Conservation (phyloP, 2,113 vertebrate genomes). For the Carassius gibelio region DNA sequence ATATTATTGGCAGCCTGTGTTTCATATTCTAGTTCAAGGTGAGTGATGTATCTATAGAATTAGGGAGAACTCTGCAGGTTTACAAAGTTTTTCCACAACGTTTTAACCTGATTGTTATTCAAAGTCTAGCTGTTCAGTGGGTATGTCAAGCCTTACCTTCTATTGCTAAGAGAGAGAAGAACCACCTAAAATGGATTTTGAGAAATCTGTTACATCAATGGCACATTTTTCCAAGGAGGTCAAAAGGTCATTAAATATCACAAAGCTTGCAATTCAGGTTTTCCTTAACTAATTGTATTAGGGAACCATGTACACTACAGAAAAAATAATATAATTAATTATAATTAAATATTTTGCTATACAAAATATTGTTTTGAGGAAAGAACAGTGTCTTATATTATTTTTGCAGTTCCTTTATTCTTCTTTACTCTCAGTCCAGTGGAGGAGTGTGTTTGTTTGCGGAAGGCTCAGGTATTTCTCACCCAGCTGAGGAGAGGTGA, state of each 20-base stretch:
- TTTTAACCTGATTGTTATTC: neutral
- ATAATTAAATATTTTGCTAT: neutral
- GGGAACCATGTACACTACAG: neutral
- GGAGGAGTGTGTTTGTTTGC: conserved; percentile 45
- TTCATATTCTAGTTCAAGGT: neutral
- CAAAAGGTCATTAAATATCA: conserved; percentile 57
- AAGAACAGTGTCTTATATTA: neutral
- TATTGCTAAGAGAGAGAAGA: neutral
- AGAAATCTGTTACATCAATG: conserved; percentile 8
- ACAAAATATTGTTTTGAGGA: neutral
- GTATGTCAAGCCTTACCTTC: neutral
- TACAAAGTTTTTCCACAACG: neutral
- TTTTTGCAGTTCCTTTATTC: conserved; percentile 5
- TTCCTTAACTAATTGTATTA: neutral
- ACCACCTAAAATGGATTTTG: neutral
- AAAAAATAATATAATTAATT: neutral
- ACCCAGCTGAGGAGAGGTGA: conserved; percentile 65
- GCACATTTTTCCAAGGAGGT: conserved; percentile 38
- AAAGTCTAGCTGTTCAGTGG: neutral
- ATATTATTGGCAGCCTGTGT: neutral
- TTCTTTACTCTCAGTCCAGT: neutral
- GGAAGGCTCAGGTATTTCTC: conserved; percentile 74
- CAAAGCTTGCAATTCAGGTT: neutral
- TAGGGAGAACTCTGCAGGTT: neutral
- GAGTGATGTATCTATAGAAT: neutral